phyloP scores from a whole-genome alignment of 2,888 invertebrate species.

The Electrophaes corylata region DNA sequence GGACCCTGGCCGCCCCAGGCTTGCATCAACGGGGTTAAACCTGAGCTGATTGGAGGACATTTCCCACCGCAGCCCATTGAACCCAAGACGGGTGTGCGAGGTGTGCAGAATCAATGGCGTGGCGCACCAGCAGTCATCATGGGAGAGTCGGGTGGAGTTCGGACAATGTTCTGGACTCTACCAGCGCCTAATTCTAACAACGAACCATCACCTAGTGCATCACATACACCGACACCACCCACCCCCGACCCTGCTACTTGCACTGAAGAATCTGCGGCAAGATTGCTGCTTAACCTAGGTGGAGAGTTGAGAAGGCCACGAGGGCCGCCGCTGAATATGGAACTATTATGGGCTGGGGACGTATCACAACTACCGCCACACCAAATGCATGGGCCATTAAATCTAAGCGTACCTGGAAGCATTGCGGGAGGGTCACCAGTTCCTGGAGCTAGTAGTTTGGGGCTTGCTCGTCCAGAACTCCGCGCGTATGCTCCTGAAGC shows the following conservation, averaged over 20 bases:
- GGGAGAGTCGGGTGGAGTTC: slow-evolving; percentile 96
- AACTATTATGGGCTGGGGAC: slow-evolving; percentile 95
- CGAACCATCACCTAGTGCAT: slow-evolving; percentile 77
- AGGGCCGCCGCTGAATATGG: slow-evolving; percentile 93
- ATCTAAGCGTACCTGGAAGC: slow-evolving; percentile 86
- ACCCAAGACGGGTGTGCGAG: slow-evolving; percentile 66
- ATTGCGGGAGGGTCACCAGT: slow-evolving; percentile 66
- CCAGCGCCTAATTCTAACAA: slow-evolving; percentile 83
- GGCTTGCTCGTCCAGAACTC: slow-evolving; percentile 68
- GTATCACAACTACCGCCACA: slow-evolving; percentile 92
- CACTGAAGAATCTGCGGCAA: slow-evolving; percentile 87
- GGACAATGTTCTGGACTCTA: slow-evolving; percentile 88
- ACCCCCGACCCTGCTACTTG: slow-evolving; percentile 79
- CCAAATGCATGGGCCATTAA: slow-evolving; percentile 92
- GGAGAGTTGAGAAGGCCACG: slow-evolving; percentile 87
- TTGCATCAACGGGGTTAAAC: slow-evolving; percentile 91
- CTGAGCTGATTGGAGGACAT: slow-evolving; percentile 90
- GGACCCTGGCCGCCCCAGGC: slow-evolving; percentile 84
- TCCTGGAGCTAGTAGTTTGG: slow-evolving; percentile 70
- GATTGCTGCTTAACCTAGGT: slow-evolving; percentile 90
- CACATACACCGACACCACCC: slow-evolving; percentile 83
- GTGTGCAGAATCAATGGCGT: slow-evolving; percentile 74
- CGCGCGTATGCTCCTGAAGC: slow-evolving; percentile 78
- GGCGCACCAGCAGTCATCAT: slow-evolving; percentile 95
- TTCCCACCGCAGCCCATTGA: slow-evolving; percentile 79